phyloP scores from a whole-genome alignment of 2,113 vertebrate species.

The Prolemur simus region DNA sequence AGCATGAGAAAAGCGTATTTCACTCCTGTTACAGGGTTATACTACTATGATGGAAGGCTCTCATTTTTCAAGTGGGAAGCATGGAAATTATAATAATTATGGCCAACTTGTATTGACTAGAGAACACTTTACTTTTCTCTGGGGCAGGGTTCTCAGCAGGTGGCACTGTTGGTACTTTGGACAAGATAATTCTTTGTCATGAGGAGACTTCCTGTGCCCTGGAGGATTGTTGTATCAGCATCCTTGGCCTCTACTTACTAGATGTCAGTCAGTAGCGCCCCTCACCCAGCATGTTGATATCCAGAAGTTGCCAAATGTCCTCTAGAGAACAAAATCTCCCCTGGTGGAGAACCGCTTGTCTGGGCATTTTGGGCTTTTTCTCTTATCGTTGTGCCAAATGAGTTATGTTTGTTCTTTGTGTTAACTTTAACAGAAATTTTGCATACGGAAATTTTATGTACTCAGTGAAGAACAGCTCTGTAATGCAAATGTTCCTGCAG shows the following conservation, averaged over 20 bases:
- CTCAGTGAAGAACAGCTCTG: neutral
- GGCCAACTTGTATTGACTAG: neutral
- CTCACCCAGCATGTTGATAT: neutral
- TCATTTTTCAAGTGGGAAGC: neutral
- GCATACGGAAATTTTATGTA: neutral
- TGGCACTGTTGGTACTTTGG: neutral
- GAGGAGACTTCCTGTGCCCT: neutral
- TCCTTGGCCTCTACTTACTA: neutral
- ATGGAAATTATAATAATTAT: neutral
- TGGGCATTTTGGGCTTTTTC: neutral
- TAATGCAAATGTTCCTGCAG: neutral
- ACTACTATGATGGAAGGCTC: neutral
- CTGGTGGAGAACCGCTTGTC: neutral
- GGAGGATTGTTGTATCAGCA: neutral
- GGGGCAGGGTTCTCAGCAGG: neutral
- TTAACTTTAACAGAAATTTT: neutral
- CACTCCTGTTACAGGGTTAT: neutral
- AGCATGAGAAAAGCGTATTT: neutral
- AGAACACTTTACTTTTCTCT: neutral
- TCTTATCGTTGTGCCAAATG: neutral
- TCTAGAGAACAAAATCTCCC: neutral
- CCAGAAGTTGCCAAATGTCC: neutral
- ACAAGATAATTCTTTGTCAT: neutral
- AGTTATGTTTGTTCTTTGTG: neutral
- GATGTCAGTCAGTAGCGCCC: neutral